phyloP scores from a whole-genome alignment of 2,113 vertebrate genomes.

The Pimephales promelas region DNA sequence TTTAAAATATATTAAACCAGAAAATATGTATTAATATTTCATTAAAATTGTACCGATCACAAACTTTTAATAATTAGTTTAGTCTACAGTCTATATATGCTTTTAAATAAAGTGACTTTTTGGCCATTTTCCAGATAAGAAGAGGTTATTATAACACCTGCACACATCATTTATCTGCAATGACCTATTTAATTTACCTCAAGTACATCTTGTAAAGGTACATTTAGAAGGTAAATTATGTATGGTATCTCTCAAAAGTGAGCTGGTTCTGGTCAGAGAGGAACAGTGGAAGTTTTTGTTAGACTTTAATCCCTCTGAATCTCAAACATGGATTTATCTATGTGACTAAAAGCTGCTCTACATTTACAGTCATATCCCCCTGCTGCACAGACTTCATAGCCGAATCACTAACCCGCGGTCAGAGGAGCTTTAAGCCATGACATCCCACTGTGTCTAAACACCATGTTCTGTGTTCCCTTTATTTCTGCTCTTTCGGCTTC shows the following conservation, averaged over 20 bases:
- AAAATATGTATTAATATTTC: neutral
- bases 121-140: neutral
- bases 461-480: constrained; percentile 12
- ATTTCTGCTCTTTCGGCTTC: neutral
- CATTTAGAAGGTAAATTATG: neutral
- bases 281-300: neutral
- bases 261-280: neutral
- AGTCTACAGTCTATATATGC: no score
- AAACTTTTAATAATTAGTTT: no score
- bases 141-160: neutral
- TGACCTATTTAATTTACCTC: neutral
- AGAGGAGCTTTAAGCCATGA: constrained; percentile 8
- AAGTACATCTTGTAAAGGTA: neutral
- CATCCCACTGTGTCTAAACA: neutral
- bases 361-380: neutral
- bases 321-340: constrained; percentile 15
- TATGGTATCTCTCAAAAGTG: neutral
- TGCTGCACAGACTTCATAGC: neutral
- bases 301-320: constrained; percentile 28
- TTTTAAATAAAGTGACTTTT: no score
- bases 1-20: neutral
- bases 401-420: neutral
- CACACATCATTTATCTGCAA: no score
- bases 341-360: neutral
- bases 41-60: neutral